Conservation (phyloP, 2,113 vertebrate genomes). For the Calidris pugnax region DNA sequence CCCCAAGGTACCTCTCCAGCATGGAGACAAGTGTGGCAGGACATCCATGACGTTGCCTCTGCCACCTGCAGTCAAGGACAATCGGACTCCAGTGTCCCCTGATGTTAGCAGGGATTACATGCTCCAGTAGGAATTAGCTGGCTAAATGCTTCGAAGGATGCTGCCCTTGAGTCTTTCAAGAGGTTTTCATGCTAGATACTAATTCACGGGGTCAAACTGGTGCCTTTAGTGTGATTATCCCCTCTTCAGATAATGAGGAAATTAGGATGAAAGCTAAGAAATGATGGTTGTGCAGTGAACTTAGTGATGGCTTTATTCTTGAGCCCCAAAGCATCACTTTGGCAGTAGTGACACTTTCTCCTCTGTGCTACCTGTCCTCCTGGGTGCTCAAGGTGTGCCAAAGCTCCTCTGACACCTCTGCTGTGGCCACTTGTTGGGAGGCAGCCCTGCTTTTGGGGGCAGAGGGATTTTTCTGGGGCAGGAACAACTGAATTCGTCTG, state of each 20-base stretch:
- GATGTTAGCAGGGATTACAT: neutral
- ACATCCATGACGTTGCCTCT: neutral
- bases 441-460: neutral
- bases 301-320: neutral
- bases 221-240: neutral
- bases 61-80: neutral
- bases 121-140: neutral
- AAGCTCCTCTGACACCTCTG: rapidly evolving
- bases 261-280: neutral
- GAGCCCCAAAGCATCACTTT: neutral
- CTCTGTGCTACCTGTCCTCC: neutral
- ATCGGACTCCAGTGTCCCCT: rapidly evolving
- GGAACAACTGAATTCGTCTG: neutral
- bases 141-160: neutral
- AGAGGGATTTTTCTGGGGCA: neutral
- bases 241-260: neutral
- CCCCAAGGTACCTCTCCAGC: rapidly evolving
- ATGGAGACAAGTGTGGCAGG: rapidly evolving
- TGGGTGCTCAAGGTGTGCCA: rapidly evolving
- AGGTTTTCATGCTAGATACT: neutral
- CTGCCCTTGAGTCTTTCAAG: neutral
- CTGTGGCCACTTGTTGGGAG: rapidly evolving
- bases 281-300: neutral
- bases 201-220: neutral
- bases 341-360: rapidly evolving